Base-by-base conservation (phyloP, 92 coral and sea anemone species). In the Anthopleura xanthogrammica region DNA sequence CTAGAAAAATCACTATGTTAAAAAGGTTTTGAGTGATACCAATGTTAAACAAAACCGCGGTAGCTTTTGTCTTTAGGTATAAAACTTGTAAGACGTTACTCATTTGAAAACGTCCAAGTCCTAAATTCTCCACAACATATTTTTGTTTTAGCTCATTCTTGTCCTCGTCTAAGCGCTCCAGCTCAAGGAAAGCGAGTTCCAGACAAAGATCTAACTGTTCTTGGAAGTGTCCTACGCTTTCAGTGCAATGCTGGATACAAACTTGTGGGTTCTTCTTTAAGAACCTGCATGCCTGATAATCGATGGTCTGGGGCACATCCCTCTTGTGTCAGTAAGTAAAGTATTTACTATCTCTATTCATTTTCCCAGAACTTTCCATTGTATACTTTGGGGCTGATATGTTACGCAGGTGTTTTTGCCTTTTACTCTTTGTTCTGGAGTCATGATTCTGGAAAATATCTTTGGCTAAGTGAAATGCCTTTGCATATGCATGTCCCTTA, bases 261-360 rank as follows among this genome's bases (percentile, higher is more conserved):
- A 58, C 92, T 96, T 66, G 82, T 76, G 42, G 99, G 99, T 23
- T 85, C 98, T 5, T 77, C 84, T 12, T 43, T 87, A 36, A 80
- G 99, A 84, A 89, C 93, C 57, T 96, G 99, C 68, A 88, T 86
- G 79, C 86, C 95, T 36, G 97, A 96, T 86, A 94, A 91, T 36
- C 86, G 85, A 68, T 96, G 99, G 99, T 92, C 98, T 68, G 99
- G 99, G 39, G 46, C 52, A 12, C 81, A 80, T 40, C 73, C 97
- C 41, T 76, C 87, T 41, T 96, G 99, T 89, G 90, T 86, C 76
- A 77, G 99, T 95, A 86, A 77, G 93, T 76, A 68, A n/a, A 9
- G 7, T 64, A 17, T n/a, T 29, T 22, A n/a, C 2, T 64, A 9
- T 20, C 22, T 64, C 22, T 17, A 19, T 19, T 23, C 36, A 29